Conservation (phyloP, 1,140 invertebrate genomes). For the Drosophila sp. region DNA sequence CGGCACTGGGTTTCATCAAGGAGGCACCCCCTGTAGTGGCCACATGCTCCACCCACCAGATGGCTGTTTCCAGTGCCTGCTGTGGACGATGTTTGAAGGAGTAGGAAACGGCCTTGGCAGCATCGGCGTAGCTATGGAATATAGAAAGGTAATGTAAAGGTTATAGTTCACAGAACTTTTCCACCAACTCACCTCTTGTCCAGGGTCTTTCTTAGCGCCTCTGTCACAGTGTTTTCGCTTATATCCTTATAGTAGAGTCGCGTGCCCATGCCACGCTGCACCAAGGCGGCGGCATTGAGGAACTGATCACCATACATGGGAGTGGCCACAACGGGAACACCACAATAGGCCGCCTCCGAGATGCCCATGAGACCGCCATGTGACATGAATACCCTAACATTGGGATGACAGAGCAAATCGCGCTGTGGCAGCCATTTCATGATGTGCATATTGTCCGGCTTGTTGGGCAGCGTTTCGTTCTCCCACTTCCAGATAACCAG, state of each 20-base stretch:
- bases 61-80: slow-evolving; percentile 68
- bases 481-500: slow-evolving; percentile 90
- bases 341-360: slow-evolving; percentile 89
- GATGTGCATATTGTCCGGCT: slow-evolving; percentile 87
- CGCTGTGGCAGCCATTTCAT: slow-evolving; percentile 89
- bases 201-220: slow-evolving; percentile 84
- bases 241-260: slow-evolving; percentile 85
- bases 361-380: slow-evolving; percentile 90
- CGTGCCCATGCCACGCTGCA: slow-evolving; percentile 86
- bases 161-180: not conserved
- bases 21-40: slow-evolving; percentile 82
- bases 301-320: slow-evolving; percentile 89
- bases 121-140: slow-evolving; percentile 52
- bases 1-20: slow-evolving; percentile 77
- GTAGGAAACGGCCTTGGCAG: slow-evolving; percentile 72
- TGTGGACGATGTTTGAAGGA: slow-evolving; percentile 72
- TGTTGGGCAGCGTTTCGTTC: slow-evolving; percentile 84
- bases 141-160: not conserved
- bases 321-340: slow-evolving; percentile 89
- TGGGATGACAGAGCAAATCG: slow-evolving; percentile 89
- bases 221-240: slow-evolving; percentile 85
- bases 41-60: slow-evolving; percentile 84
- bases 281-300: slow-evolving; percentile 85
- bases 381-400: slow-evolving; percentile 88
- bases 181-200: slow-evolving; percentile 61